These are phyloP conservation scores for Etia nguti DNA, from an alignment of 2,113 vertebrate species.

Conservation along the genomic window DNA sequence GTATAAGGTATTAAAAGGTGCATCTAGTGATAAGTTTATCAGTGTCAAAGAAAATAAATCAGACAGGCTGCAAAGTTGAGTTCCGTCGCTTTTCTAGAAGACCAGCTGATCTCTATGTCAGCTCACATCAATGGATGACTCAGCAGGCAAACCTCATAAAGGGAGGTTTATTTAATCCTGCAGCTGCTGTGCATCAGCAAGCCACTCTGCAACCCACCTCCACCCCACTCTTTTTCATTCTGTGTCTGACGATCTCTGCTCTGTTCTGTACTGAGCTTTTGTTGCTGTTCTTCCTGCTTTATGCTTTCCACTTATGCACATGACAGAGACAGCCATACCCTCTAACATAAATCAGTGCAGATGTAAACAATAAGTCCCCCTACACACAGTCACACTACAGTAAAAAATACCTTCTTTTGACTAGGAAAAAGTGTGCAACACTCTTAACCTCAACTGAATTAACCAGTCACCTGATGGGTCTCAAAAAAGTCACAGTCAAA, in stretches of 20 bases:
- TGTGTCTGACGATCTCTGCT: rapidly evolving
- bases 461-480: not conserved
- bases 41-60: not conserved
- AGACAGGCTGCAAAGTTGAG: not conserved
- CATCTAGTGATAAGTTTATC: not conserved
- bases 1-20: not conserved
- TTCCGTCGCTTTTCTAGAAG: not conserved
- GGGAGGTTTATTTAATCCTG: not conserved
- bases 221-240: not conserved
- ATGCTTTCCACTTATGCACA: not conserved
- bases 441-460: not conserved
- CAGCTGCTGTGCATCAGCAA: not conserved
- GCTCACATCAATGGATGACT: not conserved
- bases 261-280: not conserved
- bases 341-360: not conserved
- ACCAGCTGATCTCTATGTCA: not conserved
- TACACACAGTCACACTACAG: not conserved
- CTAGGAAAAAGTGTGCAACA: not conserved
- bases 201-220: not conserved
- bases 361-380: not conserved
- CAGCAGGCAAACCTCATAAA: not conserved
- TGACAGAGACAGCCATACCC: not conserved
- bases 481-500: not conserved
- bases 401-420: not conserved
- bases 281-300: not conserved